Evolutionary conservation across 2,888 invertebrate genomes (phyloP).

Genomic region (Lithophane ornitopus): DNA sequence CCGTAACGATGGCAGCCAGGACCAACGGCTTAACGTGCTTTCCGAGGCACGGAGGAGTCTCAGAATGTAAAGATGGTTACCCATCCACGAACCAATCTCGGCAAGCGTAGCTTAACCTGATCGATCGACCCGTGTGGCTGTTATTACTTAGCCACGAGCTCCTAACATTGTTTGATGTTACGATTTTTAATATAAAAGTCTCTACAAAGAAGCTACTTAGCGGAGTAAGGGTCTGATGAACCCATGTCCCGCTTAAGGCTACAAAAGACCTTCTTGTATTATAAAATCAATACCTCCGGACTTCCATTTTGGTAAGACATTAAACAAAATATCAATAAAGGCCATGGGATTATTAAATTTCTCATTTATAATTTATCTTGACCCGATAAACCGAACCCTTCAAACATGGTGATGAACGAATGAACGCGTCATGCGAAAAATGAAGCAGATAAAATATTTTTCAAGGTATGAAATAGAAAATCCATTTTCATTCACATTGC

Average conservation of each 20-base stretch:
- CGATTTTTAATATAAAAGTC: conserved; percentile 11
- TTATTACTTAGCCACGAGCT: too few species aligned
- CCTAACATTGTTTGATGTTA: conserved; percentile 25
- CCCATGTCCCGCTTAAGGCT: conserved; percentile 19
- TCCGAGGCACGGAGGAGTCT: too few species aligned
- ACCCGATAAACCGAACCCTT: not conserved
- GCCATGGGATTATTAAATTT: not conserved
- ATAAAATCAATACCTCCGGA: conserved; percentile 6
- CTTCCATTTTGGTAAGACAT: not conserved
- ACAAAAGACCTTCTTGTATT: conserved; percentile 18
- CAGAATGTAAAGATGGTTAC: too few species aligned
- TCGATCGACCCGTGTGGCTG: too few species aligned
- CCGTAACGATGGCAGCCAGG: too few species aligned
- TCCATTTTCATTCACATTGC: not conserved
- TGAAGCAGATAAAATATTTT: not conserved
- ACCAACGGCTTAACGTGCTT: too few species aligned
- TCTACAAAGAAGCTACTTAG: conserved; percentile 8
- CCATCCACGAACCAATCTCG: too few species aligned
- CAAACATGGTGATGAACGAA: not conserved
- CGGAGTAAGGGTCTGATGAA: conserved; percentile 12
- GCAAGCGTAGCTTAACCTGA: too few species aligned
- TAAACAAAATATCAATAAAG: conserved; percentile 19
- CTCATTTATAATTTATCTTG: not conserved
- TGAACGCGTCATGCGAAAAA: not conserved
- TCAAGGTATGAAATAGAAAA: not conserved